Evolutionary conservation across 2,113 vertebrate species (phyloP).

Genomic region (Oncorhynchus kisutch): DNA sequence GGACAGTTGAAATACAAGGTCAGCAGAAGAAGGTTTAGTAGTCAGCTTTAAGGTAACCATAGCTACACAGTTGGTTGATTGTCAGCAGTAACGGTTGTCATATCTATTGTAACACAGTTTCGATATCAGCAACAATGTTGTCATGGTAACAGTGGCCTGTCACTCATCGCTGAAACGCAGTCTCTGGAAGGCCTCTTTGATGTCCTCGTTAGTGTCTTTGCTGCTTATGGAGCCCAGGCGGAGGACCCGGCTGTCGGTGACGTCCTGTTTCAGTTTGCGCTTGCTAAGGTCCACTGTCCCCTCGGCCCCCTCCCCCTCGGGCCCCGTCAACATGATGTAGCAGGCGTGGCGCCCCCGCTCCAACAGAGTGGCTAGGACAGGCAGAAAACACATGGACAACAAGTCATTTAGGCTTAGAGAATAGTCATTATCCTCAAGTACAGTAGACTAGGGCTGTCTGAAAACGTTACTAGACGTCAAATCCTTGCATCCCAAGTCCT

Average conservation of each 20-base stretch:
- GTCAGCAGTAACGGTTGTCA: neutral
- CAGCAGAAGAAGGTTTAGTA: neutral
- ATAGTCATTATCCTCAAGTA: neutral
- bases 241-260: constrained; percentile 68
- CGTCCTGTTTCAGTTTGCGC: constrained; percentile 81
- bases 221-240: constrained; percentile 47
- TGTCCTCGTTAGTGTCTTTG: constrained; percentile 58
- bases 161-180: constrained; percentile 81
- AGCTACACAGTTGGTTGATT: neutral
- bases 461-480: too few species aligned
- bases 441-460: too few species aligned
- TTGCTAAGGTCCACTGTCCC: constrained; percentile 80
- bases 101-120: neutral
- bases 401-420: neutral
- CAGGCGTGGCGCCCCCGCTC: constrained; percentile 89
- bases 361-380: constrained; percentile 76
- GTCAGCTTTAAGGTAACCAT: neutral
- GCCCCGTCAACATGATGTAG: constrained; percentile 81
- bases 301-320: constrained; percentile 4
- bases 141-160: neutral
- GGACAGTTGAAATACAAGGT: neutral
- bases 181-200: constrained; percentile 79
- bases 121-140: neutral
- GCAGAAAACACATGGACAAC: constrained; percentile 6
- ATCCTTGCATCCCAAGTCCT: too few species aligned